A percentile compares a stretch with the other conserved stretches of the same genome.
Conservation (phyloP, 2,113 vertebrate genomes). For the Corythornis vintsioides region DNA sequence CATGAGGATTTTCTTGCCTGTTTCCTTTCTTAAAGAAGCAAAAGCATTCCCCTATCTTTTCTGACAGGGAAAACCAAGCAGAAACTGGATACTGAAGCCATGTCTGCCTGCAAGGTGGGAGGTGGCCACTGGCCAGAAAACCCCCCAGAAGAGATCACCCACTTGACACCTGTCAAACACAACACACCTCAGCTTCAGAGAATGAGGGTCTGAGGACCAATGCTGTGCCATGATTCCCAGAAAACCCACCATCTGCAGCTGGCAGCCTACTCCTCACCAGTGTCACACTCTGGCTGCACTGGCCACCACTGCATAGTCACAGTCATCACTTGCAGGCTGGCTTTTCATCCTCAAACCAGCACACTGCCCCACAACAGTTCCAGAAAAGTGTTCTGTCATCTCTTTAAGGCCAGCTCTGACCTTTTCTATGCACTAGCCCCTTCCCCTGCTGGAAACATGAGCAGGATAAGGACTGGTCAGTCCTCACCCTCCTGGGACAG, state of each 20-base stretch:
- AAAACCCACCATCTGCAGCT: neutral
- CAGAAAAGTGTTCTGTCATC: neutral
- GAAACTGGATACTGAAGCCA: accelerated
- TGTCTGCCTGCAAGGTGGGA: neutral
- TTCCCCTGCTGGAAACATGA: neutral
- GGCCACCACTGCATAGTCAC: accelerated
- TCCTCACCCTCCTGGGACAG: neutral
- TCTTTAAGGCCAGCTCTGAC: neutral
- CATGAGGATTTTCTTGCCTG: neutral
- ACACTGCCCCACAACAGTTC: neutral
- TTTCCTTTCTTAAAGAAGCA: neutral
- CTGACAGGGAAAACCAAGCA: neutral
- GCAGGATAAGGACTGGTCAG: accelerated
- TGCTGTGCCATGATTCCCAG: neutral
- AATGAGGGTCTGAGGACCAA: accelerated
- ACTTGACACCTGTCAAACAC: accelerated
- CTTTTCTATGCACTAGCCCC: neutral
- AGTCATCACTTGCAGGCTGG: neutral
- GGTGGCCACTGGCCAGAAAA: neutral
- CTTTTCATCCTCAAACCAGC: neutral
- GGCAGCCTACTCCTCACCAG: accelerated
- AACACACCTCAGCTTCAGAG: neutral
- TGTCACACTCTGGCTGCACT: neutral
- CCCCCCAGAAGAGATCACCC: neutral
- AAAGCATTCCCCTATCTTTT: neutral